Conservation (phyloP, 2,888 invertebrate species). For the Hirtodrosophila cameraria region DNA sequence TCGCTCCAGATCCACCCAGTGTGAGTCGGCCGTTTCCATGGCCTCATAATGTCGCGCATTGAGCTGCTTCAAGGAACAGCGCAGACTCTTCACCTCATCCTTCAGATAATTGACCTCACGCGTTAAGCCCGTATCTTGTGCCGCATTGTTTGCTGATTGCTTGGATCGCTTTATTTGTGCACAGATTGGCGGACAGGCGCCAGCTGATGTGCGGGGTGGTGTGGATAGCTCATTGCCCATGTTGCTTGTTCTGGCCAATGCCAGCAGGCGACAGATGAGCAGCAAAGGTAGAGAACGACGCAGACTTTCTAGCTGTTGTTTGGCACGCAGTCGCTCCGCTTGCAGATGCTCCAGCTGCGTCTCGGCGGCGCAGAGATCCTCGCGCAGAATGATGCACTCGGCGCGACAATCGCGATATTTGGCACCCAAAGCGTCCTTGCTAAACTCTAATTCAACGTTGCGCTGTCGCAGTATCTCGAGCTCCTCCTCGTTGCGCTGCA, state of each 20-base stretch:
- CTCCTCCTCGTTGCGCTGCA: slow-evolving; percentile 87
- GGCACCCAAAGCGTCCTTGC: slow-evolving; percentile 86
- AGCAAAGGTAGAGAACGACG: slow-evolving; percentile 75
- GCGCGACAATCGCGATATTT: slow-evolving; percentile 85
- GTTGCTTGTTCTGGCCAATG: slow-evolving; percentile 31
- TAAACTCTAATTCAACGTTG: slow-evolving; percentile 85
- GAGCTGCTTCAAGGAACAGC: slow-evolving; percentile 85
- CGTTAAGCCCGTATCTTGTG: slow-evolving; percentile 8
- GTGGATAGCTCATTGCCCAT: slow-evolving; percentile 65
- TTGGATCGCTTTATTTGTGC: background rate
- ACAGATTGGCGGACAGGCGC: slow-evolving; percentile 6
- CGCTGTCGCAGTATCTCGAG: slow-evolving; percentile 86
- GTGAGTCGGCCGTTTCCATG: slow-evolving; percentile 89
- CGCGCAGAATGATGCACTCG: slow-evolving; percentile 81
- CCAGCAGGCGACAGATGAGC: slow-evolving; percentile 63
- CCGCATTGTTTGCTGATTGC: too few relatives aligned
- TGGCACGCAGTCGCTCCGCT: slow-evolving; percentile 81
- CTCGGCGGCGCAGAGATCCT: slow-evolving; percentile 81
- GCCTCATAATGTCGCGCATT: slow-evolving; percentile 89
- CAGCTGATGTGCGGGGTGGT: slow-evolving; percentile 9
- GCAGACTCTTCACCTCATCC: slow-evolving; percentile 80
- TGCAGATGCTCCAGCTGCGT: slow-evolving; percentile 81
- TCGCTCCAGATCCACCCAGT: slow-evolving; percentile 89
- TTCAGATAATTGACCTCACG: slow-evolving; percentile 68
- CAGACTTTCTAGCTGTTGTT: slow-evolving; percentile 78